A percentile compares a stretch with the other conserved stretches of the same genome.
These are phyloP conservation scores for Pachymerium ferrugineum DNA, from an alignment of 2,888 invertebrate genomes.

Conservation along the genomic window DNA sequence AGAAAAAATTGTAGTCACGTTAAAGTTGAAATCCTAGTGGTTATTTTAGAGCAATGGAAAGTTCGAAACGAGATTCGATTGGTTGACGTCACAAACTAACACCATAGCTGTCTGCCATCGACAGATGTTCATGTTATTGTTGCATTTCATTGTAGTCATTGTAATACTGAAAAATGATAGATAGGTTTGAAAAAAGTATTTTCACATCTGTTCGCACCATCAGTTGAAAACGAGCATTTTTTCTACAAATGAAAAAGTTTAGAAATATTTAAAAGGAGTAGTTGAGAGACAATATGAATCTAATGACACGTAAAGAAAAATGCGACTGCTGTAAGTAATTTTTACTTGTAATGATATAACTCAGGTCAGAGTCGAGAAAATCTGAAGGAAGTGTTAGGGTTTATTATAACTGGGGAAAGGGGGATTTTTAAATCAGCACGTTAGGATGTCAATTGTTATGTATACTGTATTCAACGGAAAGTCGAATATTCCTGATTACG, in stretches of 20 bases:
- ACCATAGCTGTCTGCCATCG: background rate
- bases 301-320: background rate
- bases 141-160: background rate
- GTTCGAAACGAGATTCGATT: background rate
- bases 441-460: too few relatives aligned
- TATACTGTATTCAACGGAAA: too few relatives aligned
- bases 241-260: too few relatives aligned
- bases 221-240: background rate
- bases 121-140: background rate
- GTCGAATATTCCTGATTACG: too few relatives aligned
- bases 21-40: too few relatives aligned
- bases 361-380: too few relatives aligned
- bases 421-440: too few relatives aligned
- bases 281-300: too few relatives aligned
- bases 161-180: conserved; percentile 7
- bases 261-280: too few relatives aligned
- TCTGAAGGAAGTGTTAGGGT: too few relatives aligned
- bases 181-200: background rate
- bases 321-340: background rate
- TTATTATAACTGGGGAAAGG: too few relatives aligned
- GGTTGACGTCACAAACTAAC: background rate
- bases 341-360: too few relatives aligned
- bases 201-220: conserved; percentile 8
- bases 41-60: background rate
- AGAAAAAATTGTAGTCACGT: background rate